Evolutionary conservation across 2,888 invertebrate genomes (phyloP), one percentile per base, ranked within the genome.

Genomic region (Encarsia formosa): DNA sequence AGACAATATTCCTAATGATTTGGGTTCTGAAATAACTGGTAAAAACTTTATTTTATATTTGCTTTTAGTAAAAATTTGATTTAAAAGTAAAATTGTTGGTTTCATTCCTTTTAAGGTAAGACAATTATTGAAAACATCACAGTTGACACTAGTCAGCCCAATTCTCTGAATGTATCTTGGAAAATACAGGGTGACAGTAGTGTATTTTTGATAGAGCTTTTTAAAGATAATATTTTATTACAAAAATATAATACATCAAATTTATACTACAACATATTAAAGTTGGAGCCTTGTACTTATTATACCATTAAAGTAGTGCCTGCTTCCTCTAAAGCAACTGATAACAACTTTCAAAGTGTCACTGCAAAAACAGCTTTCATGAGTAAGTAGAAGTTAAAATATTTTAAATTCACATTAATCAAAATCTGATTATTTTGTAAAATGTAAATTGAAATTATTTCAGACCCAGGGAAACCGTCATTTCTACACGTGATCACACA

Each of bases 391-490:
- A 39, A 23, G n/a, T 6, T 15, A 15, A 16, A 26, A 16, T n/a
- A 31, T 22, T 34, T 8, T 20, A 2, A 26, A 24, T 42, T 8
- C 34, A 31, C 26, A 26, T 6, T 24, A 26, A n/a, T n/a, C 50
- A 16, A 35, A 35, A 15, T 20, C 9, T 8, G 16, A 4, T 13
- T 37, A 9, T 22, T 2, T 13, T 15, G 22, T 4, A 16, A 31
- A 23, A 34, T 19, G 22, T 31, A 9, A 24, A 18, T 23, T 40
- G 13, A 5, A 22, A 18, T 37, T 26, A 31, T 19, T 49, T 34
- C 20, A 69, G 68, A 49, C 54, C 63, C 64, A 19, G 61, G 62
- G 3, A 20, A 35, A 44, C 67, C 65, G 20, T 23, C 18, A 5
- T 8, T 41, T 4, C 43, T 61, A 4, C 34, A 16, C n/a, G 52